phyloP scores from a whole-genome alignment of 2,797 vertebrate species.

The Bufotes viridis region DNA sequence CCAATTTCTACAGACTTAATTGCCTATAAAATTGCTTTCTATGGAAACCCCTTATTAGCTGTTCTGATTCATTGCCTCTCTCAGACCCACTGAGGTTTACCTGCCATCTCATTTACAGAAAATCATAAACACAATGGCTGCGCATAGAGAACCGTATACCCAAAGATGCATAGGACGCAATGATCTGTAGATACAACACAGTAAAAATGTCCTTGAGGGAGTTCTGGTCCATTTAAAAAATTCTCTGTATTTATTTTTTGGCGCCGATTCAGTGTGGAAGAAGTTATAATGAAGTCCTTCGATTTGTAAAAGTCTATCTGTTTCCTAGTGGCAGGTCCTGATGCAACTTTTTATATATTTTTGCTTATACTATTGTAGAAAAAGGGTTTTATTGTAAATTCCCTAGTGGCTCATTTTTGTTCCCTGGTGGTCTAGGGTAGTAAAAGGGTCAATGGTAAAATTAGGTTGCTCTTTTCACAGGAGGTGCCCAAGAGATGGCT shows the following conservation, averaged over 20 bases:
- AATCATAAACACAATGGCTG: constrained; percentile 36
- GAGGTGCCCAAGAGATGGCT: no score
- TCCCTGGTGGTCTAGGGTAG: not conserved
- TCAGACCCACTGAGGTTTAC: constrained; percentile 38
- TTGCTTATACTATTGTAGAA: not conserved
- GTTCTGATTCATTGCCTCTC: constrained; percentile 57
- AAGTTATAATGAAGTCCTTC: not conserved
- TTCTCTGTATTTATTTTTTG: constrained; percentile 1
- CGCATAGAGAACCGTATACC: not conserved
- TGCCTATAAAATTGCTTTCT: constrained; percentile 63
- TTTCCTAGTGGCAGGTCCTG: no score
- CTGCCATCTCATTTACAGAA: constrained; percentile 32
- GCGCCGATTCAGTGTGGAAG: not conserved
- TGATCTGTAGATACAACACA: constrained; percentile 1
- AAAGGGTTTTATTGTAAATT: no score
- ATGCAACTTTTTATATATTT: not conserved
- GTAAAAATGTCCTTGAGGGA: not conserved
- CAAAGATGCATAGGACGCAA: not conserved
- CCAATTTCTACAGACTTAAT: constrained; percentile 65
- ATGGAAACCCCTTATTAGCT: constrained; percentile 49
- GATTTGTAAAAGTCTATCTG: not conserved
- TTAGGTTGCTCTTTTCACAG: not conserved
- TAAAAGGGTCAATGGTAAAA: not conserved
- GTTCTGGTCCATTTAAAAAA: not conserved
- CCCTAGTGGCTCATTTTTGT: not conserved